Conservation (phyloP, 1,140 invertebrate genomes). For the Megathymus violae region DNA sequence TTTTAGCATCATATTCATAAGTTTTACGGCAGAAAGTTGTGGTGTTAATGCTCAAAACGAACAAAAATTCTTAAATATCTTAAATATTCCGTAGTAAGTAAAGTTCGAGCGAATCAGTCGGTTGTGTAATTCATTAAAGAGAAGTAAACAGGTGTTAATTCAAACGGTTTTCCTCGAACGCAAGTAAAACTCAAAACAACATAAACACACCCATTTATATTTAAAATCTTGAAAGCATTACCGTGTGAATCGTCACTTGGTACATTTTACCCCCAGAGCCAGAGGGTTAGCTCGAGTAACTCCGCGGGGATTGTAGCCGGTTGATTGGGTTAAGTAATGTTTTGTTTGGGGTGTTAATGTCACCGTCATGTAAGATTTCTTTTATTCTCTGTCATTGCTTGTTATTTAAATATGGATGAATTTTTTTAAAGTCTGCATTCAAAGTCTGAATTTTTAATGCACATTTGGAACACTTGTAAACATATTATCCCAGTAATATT, state of each 20-base stretch:
- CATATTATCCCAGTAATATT: too few relatives aligned
- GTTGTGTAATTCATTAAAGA: neutral
- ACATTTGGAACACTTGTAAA: too few relatives aligned
- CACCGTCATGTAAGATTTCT: constrained; percentile 14
- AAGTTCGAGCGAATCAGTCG: too few relatives aligned
- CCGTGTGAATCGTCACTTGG: constrained; percentile 26
- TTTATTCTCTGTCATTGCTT: neutral
- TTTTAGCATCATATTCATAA: too few relatives aligned
- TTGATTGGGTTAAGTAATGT: constrained; percentile 31
- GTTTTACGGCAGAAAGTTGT: too few relatives aligned
- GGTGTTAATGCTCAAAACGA: too few relatives aligned
- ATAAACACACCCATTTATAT: constrained; percentile 14
- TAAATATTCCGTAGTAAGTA: too few relatives aligned
- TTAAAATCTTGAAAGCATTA: constrained; percentile 22
- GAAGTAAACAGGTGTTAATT: neutral
- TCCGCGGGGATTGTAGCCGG: constrained; percentile 20
- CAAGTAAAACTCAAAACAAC: neutral
- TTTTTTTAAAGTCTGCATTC: neutral
- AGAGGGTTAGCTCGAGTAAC: constrained; percentile 7
- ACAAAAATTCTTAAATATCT: too few relatives aligned
- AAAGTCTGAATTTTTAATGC: too few relatives aligned
- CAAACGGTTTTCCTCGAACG: neutral
- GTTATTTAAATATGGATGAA: neutral
- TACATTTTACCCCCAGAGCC: neutral
- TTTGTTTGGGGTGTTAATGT: constrained; percentile 23